Percentiles rank a stretch among this genome's conserved stretches.
phyloP scores from a whole-genome alignment of 2,797 vertebrate genomes.

The Masticophis lateralis region DNA sequence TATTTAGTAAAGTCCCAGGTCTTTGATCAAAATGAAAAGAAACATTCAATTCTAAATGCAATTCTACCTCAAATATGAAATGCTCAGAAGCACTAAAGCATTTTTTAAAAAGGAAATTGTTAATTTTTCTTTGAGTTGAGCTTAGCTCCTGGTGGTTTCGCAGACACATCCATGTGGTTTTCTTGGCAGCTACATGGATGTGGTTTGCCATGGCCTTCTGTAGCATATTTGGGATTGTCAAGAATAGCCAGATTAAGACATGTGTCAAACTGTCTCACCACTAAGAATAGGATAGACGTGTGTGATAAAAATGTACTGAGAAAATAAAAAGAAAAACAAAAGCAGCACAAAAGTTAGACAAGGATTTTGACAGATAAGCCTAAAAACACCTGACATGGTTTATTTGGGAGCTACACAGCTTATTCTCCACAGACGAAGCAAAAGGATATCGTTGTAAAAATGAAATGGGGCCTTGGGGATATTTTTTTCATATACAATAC shows the following conservation, averaged over 20 bases:
- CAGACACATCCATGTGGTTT: background rate
- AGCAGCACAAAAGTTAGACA: slow-evolving; percentile 6
- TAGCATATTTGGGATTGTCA: background rate
- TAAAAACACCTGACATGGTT: background rate
- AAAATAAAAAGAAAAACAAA: background rate
- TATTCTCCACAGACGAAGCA: slow-evolving; percentile 3
- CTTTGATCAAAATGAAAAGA: background rate
- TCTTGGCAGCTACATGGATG: background rate
- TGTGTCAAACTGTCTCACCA: background rate
- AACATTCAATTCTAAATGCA: background rate
- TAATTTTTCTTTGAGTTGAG: background rate
- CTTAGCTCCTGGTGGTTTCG: background rate
- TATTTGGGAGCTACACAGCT: slow-evolving; percentile 36
- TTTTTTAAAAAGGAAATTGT: background rate
- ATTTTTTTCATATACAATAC: background rate
- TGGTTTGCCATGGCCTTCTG: background rate
- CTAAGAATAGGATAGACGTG: background rate
- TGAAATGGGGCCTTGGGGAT: background rate
- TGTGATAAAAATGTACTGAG: background rate
- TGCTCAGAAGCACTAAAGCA: background rate
- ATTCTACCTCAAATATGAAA: background rate
- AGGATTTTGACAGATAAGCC: background rate
- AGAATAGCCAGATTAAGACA: background rate
- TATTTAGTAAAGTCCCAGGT: background rate
- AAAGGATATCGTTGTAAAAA: slow-evolving; percentile 18